These are phyloP conservation scores for Microtus obscurus DNA, from an alignment of 2,797 vertebrate species.

Conservation along the genomic window DNA sequence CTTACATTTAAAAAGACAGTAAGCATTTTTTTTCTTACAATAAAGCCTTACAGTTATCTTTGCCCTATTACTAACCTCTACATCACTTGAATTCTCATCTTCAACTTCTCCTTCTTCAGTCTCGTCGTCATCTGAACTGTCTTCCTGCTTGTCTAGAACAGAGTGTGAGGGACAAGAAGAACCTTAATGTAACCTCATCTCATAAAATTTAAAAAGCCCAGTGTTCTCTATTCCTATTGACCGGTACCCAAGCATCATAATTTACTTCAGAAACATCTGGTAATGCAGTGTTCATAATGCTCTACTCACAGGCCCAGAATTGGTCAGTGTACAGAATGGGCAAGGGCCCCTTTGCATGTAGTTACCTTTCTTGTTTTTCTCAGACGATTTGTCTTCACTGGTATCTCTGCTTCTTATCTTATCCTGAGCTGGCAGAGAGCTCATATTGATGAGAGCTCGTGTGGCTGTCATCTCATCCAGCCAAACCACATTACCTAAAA, in stretches of 20 bases:
- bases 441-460: constrained; percentile 95
- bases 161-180: constrained; percentile 58
- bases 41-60: background rate
- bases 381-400: constrained; percentile 84
- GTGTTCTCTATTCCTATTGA: constrained; percentile 20
- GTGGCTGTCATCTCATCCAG: constrained; percentile 96
- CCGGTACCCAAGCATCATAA: background rate
- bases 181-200: constrained; percentile 39
- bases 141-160: constrained; percentile 88
- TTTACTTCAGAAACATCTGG: constrained; percentile 13
- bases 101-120: constrained; percentile 92
- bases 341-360: background rate
- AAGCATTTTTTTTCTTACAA: background rate
- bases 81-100: constrained; percentile 89
- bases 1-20: constrained; percentile 35
- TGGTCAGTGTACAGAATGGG: background rate
- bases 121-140: constrained; percentile 90
- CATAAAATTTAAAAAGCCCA: background rate
- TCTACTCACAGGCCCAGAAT: background rate
- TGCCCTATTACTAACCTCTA: constrained; percentile 88
- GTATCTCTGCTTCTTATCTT: constrained; percentile 87
- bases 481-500: constrained; percentile 97
- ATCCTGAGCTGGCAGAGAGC: constrained; percentile 91
- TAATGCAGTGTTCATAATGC: background rate
- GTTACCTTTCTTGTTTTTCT: constrained; percentile 89